Evolutionary conservation across 2,888 invertebrate genomes (phyloP).

Genomic region (Acleris laterana): DNA sequence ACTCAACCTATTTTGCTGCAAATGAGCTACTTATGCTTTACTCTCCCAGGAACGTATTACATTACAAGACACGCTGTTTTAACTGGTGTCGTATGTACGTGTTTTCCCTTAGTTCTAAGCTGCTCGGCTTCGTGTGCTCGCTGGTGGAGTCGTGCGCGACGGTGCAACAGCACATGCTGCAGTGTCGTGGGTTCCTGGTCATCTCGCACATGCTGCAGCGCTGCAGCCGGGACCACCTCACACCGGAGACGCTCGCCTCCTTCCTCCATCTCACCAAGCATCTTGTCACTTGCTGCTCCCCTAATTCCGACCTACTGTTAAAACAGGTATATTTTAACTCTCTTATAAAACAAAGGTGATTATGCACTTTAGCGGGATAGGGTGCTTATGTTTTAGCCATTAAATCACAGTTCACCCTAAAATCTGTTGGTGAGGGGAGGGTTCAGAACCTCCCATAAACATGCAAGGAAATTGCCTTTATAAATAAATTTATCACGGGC

Average conservation of each 20-base stretch:
- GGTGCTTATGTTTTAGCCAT: constrained; percentile 26
- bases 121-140: constrained; percentile 98
- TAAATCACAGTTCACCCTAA: constrained; percentile 35
- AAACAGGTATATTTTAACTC: constrained; percentile 89
- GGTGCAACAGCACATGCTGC: constrained; percentile 99
- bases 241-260: constrained; percentile 95
- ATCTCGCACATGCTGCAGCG: constrained; percentile 98
- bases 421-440: constrained; percentile 32
- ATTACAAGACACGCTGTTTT: no score
- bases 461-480: constrained; percentile 55
- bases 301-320: constrained; percentile 94
- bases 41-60: no score
- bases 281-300: constrained; percentile 95
- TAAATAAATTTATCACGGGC: constrained; percentile 56
- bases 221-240: constrained; percentile 96
- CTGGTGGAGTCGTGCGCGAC: constrained; percentile 98
- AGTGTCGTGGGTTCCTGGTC: constrained; percentile 98
- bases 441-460: constrained; percentile 51
- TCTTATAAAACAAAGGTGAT: constrained; percentile 5
- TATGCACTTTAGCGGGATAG: constrained; percentile 23
- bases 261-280: constrained; percentile 96
- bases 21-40: no score
- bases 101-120: constrained; percentile 89
- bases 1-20: no score
- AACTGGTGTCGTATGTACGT: neutral